Conservation (phyloP, 2,888 invertebrate genomes). For the Oeneis ivallda region DNA sequence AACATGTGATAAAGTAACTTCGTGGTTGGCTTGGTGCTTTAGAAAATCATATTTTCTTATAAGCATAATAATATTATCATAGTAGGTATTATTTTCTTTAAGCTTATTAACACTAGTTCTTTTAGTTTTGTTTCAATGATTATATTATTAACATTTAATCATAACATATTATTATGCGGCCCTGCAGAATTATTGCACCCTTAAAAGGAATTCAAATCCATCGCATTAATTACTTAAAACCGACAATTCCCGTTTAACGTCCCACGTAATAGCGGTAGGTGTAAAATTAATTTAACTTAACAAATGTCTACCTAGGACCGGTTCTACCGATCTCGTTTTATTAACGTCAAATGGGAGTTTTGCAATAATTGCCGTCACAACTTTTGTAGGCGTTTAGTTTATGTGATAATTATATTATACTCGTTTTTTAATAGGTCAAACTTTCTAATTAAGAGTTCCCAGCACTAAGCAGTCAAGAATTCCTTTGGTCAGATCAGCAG, state of each 20-base stretch:
- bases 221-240: neutral
- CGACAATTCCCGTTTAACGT: neutral
- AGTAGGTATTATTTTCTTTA: too few species aligned
- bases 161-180: neutral
- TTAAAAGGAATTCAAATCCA: neutral
- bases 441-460: too few species aligned
- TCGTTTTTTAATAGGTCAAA: neutral
- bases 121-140: too few species aligned
- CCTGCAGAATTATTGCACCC: neutral
- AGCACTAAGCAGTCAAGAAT: too few species aligned
- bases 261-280: conserved; percentile 1
- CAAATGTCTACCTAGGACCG: neutral
- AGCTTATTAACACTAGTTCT: too few species aligned
- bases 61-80: too few species aligned
- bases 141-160: too few species aligned
- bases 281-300: conserved; percentile 7
- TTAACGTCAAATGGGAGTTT: conserved; percentile 7
- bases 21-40: too few species aligned
- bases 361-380: conserved; percentile 30
- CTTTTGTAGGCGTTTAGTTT: conserved; percentile 27
- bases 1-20: too few species aligned
- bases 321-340: neutral
- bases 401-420: neutral
- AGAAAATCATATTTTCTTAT: too few species aligned
- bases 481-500: too few species aligned